phyloP scores from a whole-genome alignment of 2,888 invertebrate genomes.

The Fissipunctia ypsillon region DNA sequence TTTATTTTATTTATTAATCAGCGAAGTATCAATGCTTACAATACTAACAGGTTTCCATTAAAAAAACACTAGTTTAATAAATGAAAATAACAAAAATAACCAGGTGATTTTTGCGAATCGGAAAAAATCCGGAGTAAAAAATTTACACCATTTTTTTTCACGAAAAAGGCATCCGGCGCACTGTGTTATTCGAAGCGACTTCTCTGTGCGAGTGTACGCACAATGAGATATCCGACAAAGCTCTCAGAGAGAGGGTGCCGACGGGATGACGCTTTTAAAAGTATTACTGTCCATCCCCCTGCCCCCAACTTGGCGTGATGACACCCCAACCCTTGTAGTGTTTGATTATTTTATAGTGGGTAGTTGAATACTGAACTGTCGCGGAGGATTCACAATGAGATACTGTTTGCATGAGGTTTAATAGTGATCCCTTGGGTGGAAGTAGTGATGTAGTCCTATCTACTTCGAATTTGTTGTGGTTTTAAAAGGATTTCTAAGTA shows the following conservation, averaged over 20 bases:
- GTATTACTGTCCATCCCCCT: constrained; percentile 83
- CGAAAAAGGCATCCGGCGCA: constrained; percentile 67
- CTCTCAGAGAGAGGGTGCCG: constrained; percentile 78
- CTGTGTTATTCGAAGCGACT: constrained; percentile 70
- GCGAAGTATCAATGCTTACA: constrained; percentile 16
- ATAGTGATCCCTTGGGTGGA: constrained; percentile 57
- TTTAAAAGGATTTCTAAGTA: constrained; percentile 41
- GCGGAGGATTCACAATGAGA: constrained; percentile 64
- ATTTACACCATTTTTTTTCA: constrained; percentile 53
- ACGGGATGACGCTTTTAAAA: constrained; percentile 87
- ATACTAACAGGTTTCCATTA: constrained; percentile 2
- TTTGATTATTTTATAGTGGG: constrained; percentile 80
- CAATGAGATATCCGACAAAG: constrained; percentile 83
- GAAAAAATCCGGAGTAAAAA: constrained; percentile 11
- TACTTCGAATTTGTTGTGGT: constrained; percentile 20
- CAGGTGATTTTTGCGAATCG: constrained; percentile 2
- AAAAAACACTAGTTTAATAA: constrained; percentile 1
- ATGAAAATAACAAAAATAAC: constrained; percentile 2
- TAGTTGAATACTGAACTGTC: constrained; percentile 75
- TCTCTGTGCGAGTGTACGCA: constrained; percentile 78
- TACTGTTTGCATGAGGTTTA: constrained; percentile 69
- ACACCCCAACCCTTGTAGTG: constrained; percentile 77
- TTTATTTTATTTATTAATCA: no score
- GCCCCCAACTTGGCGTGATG: constrained; percentile 55
- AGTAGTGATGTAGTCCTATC: constrained; percentile 13